Evolutionary conservation across 1,140 invertebrate species (phyloP), one percentile per base, ranked within the genome.

Genomic region (Caenorhabditis latens): DNA sequence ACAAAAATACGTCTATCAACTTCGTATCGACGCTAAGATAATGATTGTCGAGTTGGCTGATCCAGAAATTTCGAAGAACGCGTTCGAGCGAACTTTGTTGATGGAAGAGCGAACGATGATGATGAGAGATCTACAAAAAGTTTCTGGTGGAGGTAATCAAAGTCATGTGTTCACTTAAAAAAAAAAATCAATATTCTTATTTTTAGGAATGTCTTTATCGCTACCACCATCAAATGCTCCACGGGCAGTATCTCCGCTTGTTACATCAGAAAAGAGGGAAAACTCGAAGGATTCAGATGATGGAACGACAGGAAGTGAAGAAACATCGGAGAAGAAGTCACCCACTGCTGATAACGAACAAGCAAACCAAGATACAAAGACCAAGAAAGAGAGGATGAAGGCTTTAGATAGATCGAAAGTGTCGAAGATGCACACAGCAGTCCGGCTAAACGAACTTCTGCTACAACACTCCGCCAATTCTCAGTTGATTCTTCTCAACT

Each of bases 51-150:
- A 92, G 86, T 58, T 92, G 42, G 86, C 88, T 93, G 96, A 98
- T 93, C 97, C 95, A 91, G 96, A 99, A 93, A 99, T 99, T 92
- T 98, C 97, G 71, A 97, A 97, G 0, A 99, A 99, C 93, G 99
- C 98, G 0, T 99, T 99, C 93, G 98, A 99, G 93, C 94, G 98
- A 89, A 99, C 98, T 2, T 93, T 99, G 86, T 96, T 99, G 95
- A 99, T 99, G 98, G 98, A 99, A 93, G 98, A 99, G 94, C 95
- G 98, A 85, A 98, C 97, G 93, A 96, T 99, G 94, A 98, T 99
- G 95, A 94, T 99, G 79, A 89, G 88, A 63, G 82, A 91, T 57
- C 71, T 91, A 24, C 71, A 79, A 79, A 48, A 50, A 50, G 71
- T 79, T 13, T 79, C 71, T 50, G 71, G 71, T 24, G 71, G 71